Percentiles rank a stretch among this genome's conserved stretches.
These are phyloP conservation scores for Synanthedon formicaeformis DNA, from an alignment of 2,888 invertebrate species.

Conservation along the genomic window DNA sequence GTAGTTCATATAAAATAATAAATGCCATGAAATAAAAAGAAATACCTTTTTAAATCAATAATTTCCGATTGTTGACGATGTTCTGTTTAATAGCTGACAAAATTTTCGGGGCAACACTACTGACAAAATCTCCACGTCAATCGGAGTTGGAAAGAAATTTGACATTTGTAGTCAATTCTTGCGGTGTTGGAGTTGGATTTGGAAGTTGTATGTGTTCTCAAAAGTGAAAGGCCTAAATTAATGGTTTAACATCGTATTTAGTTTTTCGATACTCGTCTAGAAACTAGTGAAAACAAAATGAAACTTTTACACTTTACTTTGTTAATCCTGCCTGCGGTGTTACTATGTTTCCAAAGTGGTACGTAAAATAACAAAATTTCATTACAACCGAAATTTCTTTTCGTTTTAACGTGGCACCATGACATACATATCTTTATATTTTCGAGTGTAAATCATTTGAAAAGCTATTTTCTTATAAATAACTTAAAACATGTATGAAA, in stretches of 20 bases:
- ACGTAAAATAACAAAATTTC: slow-evolving; percentile 52
- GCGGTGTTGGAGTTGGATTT: slow-evolving; percentile 28
- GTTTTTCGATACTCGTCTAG: slow-evolving; percentile 18
- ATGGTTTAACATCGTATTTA: slow-evolving; percentile 28
- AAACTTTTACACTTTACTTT: slow-evolving; percentile 75
- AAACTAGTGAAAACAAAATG: slow-evolving; percentile 61
- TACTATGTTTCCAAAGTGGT: slow-evolving; percentile 80
- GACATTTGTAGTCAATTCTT: slow-evolving; percentile 40
- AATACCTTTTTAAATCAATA: no score
- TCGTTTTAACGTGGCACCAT: slow-evolving; percentile 61
- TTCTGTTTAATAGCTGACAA: no score
- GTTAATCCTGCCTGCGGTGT: slow-evolving; percentile 77
- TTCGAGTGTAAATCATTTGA: slow-evolving; percentile 30
- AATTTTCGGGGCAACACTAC: slow-evolving; percentile 24
- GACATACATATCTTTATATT: slow-evolving; percentile 17
- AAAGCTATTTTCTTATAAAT: not conserved
- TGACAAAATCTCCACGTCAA: slow-evolving; percentile 69
- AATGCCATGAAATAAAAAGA: no score
- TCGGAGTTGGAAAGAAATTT: slow-evolving; percentile 67
- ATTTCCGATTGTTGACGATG: no score
- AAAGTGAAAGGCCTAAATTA: slow-evolving; percentile 57
- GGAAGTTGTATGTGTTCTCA: slow-evolving; percentile 24
- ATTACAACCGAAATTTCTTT: slow-evolving; percentile 17
- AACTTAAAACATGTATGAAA: no score
- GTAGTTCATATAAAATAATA: no score